Percentiles rank a stretch among this genome's conserved stretches.
Conservation (phyloP, 2,797 vertebrate species). For the Chromis chromis region DNA sequence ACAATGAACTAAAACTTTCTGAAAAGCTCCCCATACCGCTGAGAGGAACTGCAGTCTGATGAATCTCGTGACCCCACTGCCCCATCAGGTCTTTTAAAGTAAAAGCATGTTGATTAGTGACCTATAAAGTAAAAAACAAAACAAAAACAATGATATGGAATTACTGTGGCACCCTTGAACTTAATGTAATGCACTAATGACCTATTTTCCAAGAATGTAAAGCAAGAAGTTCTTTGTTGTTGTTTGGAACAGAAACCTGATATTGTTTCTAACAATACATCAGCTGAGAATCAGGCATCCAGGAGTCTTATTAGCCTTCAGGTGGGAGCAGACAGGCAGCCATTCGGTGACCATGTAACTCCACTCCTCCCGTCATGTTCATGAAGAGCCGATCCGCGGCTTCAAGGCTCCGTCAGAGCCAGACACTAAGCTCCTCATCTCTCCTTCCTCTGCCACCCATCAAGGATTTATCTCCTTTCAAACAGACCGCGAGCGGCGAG, state of each 20-base stretch:
- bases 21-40: not conserved
- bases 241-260: conserved; percentile 24
- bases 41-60: too few species aligned
- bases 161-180: not conserved
- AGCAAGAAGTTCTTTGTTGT: conserved; percentile 12
- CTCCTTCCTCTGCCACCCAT: conserved; percentile 65
- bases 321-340: conserved; percentile 43
- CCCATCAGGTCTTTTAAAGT: not conserved
- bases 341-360: conserved; percentile 49
- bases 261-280: conserved; percentile 14
- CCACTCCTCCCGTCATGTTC: conserved; percentile 60
- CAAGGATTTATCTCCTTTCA: conserved; percentile 71
- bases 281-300: not conserved
- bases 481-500: conserved; percentile 61
- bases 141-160: not conserved
- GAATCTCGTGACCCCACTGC: too few species aligned
- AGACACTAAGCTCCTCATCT: conserved; percentile 69
- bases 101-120: not conserved
- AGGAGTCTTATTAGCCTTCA: conserved; percentile 35
- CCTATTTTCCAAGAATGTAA: not conserved
- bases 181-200: not conserved
- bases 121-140: conserved; percentile 1
- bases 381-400: conserved; percentile 47
- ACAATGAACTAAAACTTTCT: not conserved
- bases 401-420: conserved; percentile 60